These are phyloP conservation scores for Hucho hucho DNA, from an alignment of 2,113 vertebrate genomes.

Conservation along the genomic window DNA sequence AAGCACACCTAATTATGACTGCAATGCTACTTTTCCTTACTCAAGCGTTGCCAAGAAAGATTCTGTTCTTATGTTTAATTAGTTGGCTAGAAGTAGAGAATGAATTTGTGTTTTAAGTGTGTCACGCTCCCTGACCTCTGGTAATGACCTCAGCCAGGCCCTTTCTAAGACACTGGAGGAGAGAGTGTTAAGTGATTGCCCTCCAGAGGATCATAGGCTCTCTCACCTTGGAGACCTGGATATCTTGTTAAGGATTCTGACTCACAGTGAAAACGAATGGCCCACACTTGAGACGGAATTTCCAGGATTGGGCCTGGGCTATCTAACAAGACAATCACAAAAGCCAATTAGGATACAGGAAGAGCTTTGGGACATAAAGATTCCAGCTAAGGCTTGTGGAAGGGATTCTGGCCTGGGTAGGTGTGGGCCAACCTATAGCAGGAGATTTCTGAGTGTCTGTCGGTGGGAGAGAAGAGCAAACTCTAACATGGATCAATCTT, in stretches of 20 bases:
- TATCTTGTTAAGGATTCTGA: constrained; percentile 69
- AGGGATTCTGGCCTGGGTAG: constrained; percentile 58
- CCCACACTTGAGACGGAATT: constrained; percentile 64
- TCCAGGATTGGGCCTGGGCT: constrained; percentile 59
- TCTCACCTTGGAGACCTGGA: constrained; percentile 52
- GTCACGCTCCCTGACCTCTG: constrained; percentile 53
- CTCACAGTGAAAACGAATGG: constrained; percentile 65
- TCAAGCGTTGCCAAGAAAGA: constrained; percentile 32
- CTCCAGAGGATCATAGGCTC: constrained; percentile 63
- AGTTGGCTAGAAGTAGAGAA: constrained; percentile 47
- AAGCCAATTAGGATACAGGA: constrained; percentile 73
- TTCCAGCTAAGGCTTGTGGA: constrained; percentile 51
- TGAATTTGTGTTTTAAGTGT: constrained; percentile 59
- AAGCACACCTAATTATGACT: constrained; percentile 27
- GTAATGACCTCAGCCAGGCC: constrained; percentile 53
- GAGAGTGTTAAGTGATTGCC: constrained; percentile 65
- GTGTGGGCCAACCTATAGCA: constrained; percentile 47
- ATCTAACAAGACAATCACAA: constrained; percentile 77
- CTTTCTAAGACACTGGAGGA: constrained; percentile 49
- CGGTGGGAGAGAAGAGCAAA: constrained; percentile 43
- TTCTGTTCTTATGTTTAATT: constrained; percentile 53
- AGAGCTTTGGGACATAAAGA: constrained; percentile 65
- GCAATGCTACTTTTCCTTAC: constrained; percentile 35
- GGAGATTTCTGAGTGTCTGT: constrained; percentile 53
- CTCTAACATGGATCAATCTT: constrained; percentile 64